phyloP scores from a whole-genome alignment of 2,888 invertebrate genomes.

The Agrotis clavis region DNA sequence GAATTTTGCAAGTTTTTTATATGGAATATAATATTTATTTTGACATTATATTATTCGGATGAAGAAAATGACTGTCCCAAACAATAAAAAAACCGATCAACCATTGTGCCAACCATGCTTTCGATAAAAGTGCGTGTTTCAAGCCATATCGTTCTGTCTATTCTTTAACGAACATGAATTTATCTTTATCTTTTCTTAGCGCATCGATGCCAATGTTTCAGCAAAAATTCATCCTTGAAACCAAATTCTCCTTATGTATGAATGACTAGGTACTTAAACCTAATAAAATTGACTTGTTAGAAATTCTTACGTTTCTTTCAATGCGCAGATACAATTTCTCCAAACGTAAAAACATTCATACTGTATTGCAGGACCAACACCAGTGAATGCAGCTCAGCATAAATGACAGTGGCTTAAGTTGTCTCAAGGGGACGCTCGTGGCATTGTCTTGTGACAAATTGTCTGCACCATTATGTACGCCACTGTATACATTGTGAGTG shows the following conservation, averaged over 20 bases:
- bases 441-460: slow-evolving; percentile 66
- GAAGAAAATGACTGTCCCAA: too few relatives aligned
- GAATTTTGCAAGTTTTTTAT: too few relatives aligned
- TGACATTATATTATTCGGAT: too few relatives aligned
- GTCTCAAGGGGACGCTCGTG: slow-evolving; percentile 59
- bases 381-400: slow-evolving; percentile 50
- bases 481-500: slow-evolving; percentile 41
- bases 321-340: neutral
- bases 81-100: too few relatives aligned
- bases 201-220: neutral
- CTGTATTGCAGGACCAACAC: slow-evolving; percentile 16
- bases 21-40: too few relatives aligned
- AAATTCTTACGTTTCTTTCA: too few relatives aligned
- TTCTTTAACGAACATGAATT: neutral
- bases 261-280: neutral
- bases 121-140: too few relatives aligned
- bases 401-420: slow-evolving; percentile 62
- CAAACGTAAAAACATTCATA: slow-evolving; percentile 11
- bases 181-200: neutral
- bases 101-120: too few relatives aligned
- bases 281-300: too few relatives aligned
- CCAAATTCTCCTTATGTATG: neutral
- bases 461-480: slow-evolving; percentile 58
- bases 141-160: too few relatives aligned
- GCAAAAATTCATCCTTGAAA: neutral